Evolutionary conservation across 2,888 invertebrate species (phyloP).

Genomic region (Nezara viridula): DNA sequence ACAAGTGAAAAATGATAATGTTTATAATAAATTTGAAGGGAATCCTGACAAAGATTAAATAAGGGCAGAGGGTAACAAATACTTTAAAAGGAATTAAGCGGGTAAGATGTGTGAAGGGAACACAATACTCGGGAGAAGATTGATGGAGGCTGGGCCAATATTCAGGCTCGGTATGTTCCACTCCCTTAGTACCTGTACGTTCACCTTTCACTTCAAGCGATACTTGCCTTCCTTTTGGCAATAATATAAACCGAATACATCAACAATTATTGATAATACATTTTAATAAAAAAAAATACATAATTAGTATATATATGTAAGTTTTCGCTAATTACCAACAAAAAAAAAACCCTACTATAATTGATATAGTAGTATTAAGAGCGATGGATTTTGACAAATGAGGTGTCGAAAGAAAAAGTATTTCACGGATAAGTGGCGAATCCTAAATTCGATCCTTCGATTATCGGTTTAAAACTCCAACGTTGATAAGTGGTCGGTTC

Average conservation of each 20-base stretch:
- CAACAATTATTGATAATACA: background rate
- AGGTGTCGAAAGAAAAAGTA: too few species aligned
- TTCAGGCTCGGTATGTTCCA: background rate
- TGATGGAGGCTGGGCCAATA: slow-evolving; percentile 4
- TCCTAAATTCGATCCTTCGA: too few species aligned
- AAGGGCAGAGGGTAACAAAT: background rate
- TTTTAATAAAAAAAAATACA: too few species aligned
- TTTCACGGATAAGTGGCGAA: too few species aligned
- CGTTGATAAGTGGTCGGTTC: too few species aligned
- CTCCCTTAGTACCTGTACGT: background rate
- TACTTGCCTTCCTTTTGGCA: background rate
- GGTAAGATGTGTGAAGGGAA: slow-evolving; percentile 20
- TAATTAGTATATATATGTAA: too few species aligned
- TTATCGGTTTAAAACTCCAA: too few species aligned
- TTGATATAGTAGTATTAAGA: too few species aligned
- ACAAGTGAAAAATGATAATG: background rate
- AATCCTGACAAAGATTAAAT: slow-evolving; percentile 4
- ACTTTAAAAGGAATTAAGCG: slow-evolving; percentile 29
- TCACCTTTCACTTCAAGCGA: background rate
- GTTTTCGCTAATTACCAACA: too few species aligned
- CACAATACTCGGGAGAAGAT: background rate
- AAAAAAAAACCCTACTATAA: too few species aligned
- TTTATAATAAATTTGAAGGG: background rate
- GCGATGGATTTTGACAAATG: too few species aligned
- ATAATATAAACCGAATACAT: background rate